A percentile compares a stretch with the other conserved stretches of the same genome.
Evolutionary conservation across 2,797 vertebrate genomes (phyloP).

Genomic region (Mormyrus hasselquistii): DNA sequence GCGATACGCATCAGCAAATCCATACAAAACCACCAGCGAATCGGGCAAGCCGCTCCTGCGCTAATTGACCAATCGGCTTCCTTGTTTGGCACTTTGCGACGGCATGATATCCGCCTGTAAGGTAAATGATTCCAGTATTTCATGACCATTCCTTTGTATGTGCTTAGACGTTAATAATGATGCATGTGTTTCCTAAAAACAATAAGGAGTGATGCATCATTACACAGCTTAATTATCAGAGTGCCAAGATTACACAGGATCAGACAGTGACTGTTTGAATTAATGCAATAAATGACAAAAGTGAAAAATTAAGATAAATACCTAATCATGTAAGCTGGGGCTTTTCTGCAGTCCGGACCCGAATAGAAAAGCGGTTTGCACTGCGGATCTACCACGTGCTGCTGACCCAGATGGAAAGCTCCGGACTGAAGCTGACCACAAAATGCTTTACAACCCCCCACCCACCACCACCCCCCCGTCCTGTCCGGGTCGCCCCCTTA

Average conservation of each 20-base stretch:
- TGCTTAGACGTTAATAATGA: slow-evolving; percentile 6
- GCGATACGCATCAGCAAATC: neutral
- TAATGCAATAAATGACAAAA: neutral
- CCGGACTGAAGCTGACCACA: neutral
- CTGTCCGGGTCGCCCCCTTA: neutral
- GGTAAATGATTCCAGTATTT: neutral
- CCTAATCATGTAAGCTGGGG: neutral
- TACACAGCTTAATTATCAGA: slow-evolving; percentile 7
- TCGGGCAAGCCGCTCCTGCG: neutral
- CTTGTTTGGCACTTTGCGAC: neutral
- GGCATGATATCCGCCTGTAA: neutral
- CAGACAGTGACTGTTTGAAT: neutral
- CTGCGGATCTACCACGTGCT: neutral
- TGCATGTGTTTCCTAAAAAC: neutral
- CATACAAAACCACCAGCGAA: neutral
- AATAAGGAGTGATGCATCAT: slow-evolving; percentile 12
- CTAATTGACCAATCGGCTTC: slow-evolving; percentile 3
- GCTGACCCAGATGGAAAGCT: neutral
- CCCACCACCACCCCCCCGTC: no score
- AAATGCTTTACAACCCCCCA: neutral
- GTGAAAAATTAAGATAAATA: neutral
- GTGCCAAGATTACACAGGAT: slow-evolving; percentile 8
- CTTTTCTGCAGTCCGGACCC: neutral
- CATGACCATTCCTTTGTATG: neutral
- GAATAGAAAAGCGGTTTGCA: neutral